Conservation (phyloP, 2,888 invertebrate genomes). For the Bellardia pandia region DNA sequence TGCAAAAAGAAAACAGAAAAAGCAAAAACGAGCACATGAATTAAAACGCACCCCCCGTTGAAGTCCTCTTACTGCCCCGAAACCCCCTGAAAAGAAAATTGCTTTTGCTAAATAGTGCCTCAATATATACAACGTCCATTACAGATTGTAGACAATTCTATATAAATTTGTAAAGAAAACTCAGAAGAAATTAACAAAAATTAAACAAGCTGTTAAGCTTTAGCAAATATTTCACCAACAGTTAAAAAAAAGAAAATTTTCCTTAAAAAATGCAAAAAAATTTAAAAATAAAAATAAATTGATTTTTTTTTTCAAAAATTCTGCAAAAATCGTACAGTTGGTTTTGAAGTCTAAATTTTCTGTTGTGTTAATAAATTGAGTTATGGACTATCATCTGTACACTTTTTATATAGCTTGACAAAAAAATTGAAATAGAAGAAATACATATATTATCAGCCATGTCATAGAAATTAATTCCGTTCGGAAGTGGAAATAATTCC, state of each 20-base stretch:
- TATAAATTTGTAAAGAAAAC: neutral
- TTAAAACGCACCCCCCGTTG: conserved; percentile 20
- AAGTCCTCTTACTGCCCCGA: neutral
- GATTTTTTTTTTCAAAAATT: too few relatives aligned
- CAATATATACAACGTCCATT: conserved; percentile 26
- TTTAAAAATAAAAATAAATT: too few relatives aligned
- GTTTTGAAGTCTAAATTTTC: too few relatives aligned
- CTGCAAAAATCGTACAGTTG: too few relatives aligned
- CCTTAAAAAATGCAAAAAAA: neutral
- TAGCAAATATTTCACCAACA: neutral
- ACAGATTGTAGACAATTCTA: conserved; percentile 7
- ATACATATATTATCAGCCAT: too few relatives aligned
- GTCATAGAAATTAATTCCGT: too few relatives aligned
- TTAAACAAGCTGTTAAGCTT: conserved; percentile 56
- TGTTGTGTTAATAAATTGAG: too few relatives aligned
- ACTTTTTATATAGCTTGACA: too few relatives aligned
- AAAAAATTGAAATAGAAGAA: too few relatives aligned
- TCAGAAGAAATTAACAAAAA: neutral
- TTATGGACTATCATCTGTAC: too few relatives aligned
- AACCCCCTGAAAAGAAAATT: conserved; percentile 23
- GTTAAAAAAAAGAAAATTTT: too few relatives aligned
- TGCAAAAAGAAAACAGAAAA: conserved; percentile 1
- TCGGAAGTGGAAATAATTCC: too few relatives aligned
- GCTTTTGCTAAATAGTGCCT: conserved; percentile 55
- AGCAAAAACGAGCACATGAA: neutral